Conservation (phyloP, 2,113 vertebrate genomes). For the Macrotis lagotis region DNA sequence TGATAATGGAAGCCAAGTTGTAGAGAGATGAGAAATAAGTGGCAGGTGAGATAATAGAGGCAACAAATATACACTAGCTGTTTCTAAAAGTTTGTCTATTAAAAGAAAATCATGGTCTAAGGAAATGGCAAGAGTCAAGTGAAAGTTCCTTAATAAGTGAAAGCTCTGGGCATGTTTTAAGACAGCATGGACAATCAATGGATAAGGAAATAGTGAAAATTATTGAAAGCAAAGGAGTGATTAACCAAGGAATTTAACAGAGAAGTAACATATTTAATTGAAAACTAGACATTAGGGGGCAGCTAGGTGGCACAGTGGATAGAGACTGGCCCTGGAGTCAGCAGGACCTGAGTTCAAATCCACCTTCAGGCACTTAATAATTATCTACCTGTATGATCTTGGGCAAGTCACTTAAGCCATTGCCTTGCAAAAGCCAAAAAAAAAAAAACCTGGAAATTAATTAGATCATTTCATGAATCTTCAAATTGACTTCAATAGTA, state of each 20-base stretch:
- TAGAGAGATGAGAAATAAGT: background rate
- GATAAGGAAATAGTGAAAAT: background rate
- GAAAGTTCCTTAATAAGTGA: background rate
- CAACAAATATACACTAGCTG: background rate
- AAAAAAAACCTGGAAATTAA: conserved; percentile 39
- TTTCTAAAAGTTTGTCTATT: background rate
- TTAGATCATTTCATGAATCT: background rate
- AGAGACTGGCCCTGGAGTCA: too few relatives aligned
- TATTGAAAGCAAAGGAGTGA: background rate
- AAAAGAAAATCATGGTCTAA: background rate
- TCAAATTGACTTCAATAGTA: background rate
- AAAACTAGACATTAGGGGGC: too few relatives aligned
- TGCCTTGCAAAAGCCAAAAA: too few relatives aligned
- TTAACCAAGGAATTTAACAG: conserved; percentile 31
- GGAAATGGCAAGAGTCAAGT: background rate
- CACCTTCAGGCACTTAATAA: too few relatives aligned
- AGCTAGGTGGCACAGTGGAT: too few relatives aligned
- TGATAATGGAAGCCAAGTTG: background rate
- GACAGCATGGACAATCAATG: background rate
- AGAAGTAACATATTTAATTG: background rate
- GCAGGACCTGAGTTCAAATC: too few relatives aligned
- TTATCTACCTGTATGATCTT: too few relatives aligned
- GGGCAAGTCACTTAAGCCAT: too few relatives aligned
- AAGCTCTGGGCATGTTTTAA: background rate
- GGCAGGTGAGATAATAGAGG: background rate